Evolutionary conservation across 2,797 vertebrate species (phyloP).

Genomic region (Rhabdomys pumilio): DNA sequence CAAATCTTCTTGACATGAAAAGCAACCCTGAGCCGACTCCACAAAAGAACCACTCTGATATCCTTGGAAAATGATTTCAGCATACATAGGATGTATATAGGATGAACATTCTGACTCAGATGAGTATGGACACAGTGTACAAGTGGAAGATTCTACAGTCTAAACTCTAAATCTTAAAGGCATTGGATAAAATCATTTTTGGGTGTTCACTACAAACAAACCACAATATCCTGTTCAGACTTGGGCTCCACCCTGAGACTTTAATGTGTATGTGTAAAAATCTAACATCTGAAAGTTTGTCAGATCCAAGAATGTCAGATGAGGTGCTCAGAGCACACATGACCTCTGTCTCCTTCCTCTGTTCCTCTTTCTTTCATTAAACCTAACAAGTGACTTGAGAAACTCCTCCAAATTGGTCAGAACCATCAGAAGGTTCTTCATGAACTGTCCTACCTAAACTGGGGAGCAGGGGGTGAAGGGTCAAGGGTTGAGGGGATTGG

Average conservation of each 20-base stretch:
- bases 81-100: not conserved
- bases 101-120: not conserved
- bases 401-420: not conserved
- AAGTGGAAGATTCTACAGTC: not conserved
- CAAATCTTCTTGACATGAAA: not conserved
- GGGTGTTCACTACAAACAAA: not conserved
- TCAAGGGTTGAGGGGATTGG: no score
- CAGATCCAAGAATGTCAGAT: no score
- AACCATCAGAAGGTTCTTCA: not conserved
- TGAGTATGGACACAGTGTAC: not conserved
- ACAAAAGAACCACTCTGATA: not conserved
- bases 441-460: not conserved
- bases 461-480: not conserved
- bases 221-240: not conserved
- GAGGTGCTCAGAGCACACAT: fast-evolving
- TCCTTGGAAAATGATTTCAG: not conserved
- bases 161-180: not conserved
- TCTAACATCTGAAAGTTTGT: not conserved
- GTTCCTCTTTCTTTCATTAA: not conserved
- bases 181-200: not conserved
- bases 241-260: no score
- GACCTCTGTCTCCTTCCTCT: not conserved
- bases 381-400: not conserved
- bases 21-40: not conserved
- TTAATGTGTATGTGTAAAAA: not conserved